Conservation (phyloP, 1,140 invertebrate species). For the Sinonovacula constricta region DNA sequence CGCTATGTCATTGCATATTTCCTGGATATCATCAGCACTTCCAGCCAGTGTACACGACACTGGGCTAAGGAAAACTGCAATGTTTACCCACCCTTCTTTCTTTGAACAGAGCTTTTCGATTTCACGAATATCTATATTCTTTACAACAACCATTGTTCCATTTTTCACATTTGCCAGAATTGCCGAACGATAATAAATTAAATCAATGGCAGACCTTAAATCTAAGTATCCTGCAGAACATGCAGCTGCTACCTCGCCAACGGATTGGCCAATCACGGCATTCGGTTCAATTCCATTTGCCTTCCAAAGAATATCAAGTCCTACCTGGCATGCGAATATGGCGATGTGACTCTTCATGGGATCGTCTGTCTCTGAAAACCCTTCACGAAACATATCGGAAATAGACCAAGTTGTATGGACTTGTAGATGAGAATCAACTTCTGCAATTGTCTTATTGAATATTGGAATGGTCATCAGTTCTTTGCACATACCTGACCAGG, state of each 20-base stretch:
- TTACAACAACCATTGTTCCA: constrained; percentile 65
- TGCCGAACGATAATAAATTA: constrained; percentile 64
- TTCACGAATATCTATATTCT: no score
- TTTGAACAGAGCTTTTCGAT: no score
- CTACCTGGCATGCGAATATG: constrained; percentile 70
- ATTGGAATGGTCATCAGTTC: constrained; percentile 41
- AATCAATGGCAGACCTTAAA: constrained; percentile 61
- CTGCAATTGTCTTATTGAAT: constrained; percentile 47
- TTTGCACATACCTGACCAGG: constrained; percentile 64
- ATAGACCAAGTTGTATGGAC: constrained; percentile 56
- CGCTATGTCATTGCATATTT: neutral
- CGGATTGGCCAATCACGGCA: constrained; percentile 66
- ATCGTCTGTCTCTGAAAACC: no score
- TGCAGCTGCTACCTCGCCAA: constrained; percentile 70
- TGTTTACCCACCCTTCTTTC: constrained; percentile 1
- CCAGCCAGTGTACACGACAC: constrained; percentile 65
- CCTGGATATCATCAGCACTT: constrained; percentile 36
- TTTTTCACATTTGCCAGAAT: constrained; percentile 44
- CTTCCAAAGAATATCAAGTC: constrained; percentile 57
- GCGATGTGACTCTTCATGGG: constrained; percentile 60
- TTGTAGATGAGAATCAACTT: constrained; percentile 57
- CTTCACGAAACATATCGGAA: neutral
- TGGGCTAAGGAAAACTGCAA: constrained; percentile 63
- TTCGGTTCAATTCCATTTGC: constrained; percentile 57
- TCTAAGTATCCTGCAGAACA: constrained; percentile 56